phyloP scores from a whole-genome alignment of 2,888 invertebrate genomes.

The Andrena trimmerana region DNA sequence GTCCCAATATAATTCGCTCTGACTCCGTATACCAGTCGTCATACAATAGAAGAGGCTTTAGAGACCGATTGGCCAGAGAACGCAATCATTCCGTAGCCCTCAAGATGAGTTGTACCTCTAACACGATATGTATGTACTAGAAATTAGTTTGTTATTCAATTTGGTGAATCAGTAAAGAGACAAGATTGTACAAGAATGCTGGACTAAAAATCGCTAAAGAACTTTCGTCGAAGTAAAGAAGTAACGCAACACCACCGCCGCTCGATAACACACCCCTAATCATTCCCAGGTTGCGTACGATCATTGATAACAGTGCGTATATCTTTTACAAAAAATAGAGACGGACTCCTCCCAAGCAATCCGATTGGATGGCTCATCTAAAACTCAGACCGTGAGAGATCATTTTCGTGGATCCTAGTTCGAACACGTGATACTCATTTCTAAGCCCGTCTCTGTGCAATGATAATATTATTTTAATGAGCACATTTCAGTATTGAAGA shows the following conservation, averaged over 20 bases:
- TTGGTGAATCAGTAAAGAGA: conserved; percentile 61
- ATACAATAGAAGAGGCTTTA: conserved; percentile 42
- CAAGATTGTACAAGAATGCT: conserved; percentile 64
- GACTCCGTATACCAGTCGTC: conserved; percentile 25
- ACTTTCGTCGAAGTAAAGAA: conserved; percentile 44
- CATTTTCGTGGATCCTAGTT: background rate
- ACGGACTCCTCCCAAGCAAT: conserved; percentile 28
- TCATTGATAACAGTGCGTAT: conserved; percentile 49
- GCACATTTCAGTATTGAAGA: conserved; percentile 42
- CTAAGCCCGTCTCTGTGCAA: conserved; percentile 55
- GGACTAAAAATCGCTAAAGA: conserved; percentile 59
- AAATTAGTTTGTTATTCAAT: conserved; percentile 76
- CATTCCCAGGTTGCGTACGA: conserved; percentile 41
- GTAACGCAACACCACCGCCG: conserved; percentile 30
- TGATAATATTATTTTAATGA: conserved; percentile 49
- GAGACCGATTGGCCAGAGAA: conserved; percentile 51
- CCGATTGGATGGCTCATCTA: conserved; percentile 7
- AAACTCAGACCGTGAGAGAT: conserved; percentile 16
- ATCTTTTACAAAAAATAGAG: conserved; percentile 55
- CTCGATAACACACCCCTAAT: conserved; percentile 37
- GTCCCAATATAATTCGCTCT: conserved; percentile 43
- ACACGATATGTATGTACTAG: conserved; percentile 81
- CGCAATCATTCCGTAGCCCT: conserved; percentile 50
- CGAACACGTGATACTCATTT: conserved; percentile 30
- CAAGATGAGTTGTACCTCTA: conserved; percentile 75